These are phyloP conservation scores for Drosophila peninsularis DNA, from an alignment of 2,888 invertebrate genomes.

Conservation along the genomic window DNA sequence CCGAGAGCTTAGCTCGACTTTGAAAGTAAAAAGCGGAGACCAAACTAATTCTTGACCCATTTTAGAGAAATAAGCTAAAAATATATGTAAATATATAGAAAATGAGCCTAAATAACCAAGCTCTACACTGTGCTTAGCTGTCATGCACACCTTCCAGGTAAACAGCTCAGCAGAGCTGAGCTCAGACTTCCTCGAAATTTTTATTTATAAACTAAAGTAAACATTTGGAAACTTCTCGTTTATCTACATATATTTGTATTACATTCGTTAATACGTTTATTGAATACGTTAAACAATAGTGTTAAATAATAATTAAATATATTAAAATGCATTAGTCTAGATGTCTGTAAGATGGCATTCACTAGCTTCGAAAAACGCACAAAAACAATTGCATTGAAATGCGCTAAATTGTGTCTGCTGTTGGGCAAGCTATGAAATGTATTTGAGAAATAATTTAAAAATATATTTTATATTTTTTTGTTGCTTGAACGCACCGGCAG, in stretches of 20 bases:
- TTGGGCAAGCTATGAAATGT: slow-evolving; percentile 26
- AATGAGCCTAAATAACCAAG: background rate
- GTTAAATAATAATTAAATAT: slow-evolving; percentile 53
- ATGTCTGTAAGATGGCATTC: slow-evolving; percentile 34
- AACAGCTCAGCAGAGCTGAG: too few species aligned
- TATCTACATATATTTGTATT: slow-evolving; percentile 24
- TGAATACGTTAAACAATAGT: slow-evolving; percentile 64
- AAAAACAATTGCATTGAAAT: slow-evolving; percentile 70
- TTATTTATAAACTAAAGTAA: background rate
- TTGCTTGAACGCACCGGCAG: slow-evolving; percentile 18
- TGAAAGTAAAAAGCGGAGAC: slow-evolving; percentile 32
- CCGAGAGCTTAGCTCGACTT: slow-evolving; percentile 17
- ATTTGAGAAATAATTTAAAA: slow-evolving; percentile 39
- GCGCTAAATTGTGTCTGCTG: slow-evolving; percentile 39
- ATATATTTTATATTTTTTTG: background rate
- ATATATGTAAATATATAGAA: slow-evolving; percentile 23
- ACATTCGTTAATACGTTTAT: slow-evolving; percentile 59
- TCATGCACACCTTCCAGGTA: background rate
- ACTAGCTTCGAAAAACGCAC: slow-evolving; percentile 55
- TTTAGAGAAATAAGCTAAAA: slow-evolving; percentile 12
- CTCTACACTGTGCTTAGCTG: background rate
- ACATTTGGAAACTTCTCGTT: background rate
- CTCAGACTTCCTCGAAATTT: background rate
- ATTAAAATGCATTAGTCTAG: slow-evolving; percentile 76
- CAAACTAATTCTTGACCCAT: slow-evolving; percentile 28